Evolutionary conservation across 1,140 invertebrate genomes (phyloP).

Genomic region (Phymorhynchus buccinoides): DNA sequence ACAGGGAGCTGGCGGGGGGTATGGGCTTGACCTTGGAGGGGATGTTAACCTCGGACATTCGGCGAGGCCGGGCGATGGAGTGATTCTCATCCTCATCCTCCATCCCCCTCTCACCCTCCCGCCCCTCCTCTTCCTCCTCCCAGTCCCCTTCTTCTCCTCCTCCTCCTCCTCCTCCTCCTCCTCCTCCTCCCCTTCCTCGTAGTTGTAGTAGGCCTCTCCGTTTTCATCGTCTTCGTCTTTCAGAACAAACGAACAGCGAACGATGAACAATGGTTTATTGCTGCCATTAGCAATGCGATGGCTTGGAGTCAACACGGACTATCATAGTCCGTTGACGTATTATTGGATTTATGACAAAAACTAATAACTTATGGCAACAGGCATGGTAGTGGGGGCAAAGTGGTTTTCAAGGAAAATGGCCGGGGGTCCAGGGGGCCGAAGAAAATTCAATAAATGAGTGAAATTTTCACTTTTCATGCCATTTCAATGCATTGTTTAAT

Average conservation of each 20-base stretch:
- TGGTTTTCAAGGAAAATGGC: too few species aligned
- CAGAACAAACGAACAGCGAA: constrained; percentile 4
- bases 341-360: too few species aligned
- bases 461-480: too few species aligned
- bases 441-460: too few species aligned
- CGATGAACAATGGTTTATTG: not conserved
- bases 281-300: not conserved
- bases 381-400: too few species aligned
- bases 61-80: constrained; percentile 81
- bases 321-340: not conserved
- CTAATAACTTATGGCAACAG: too few species aligned
- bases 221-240: constrained; percentile 54
- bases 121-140: constrained; percentile 66
- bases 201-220: constrained; percentile 27
- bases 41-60: constrained; percentile 93
- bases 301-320: not conserved
- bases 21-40: constrained; percentile 91
- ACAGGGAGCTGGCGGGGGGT: constrained; percentile 94
- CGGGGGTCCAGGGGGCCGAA: too few species aligned
- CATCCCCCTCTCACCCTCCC: constrained; percentile 72
- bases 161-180: constrained; percentile 75
- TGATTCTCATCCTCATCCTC: constrained; percentile 77
- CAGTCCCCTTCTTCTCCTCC: constrained; percentile 75
- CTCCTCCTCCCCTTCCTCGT: constrained; percentile 39
- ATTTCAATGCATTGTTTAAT: too few species aligned